Base-by-base conservation (phyloP, 1,140 invertebrate genomes). In the Pomacea maculata region DNA sequence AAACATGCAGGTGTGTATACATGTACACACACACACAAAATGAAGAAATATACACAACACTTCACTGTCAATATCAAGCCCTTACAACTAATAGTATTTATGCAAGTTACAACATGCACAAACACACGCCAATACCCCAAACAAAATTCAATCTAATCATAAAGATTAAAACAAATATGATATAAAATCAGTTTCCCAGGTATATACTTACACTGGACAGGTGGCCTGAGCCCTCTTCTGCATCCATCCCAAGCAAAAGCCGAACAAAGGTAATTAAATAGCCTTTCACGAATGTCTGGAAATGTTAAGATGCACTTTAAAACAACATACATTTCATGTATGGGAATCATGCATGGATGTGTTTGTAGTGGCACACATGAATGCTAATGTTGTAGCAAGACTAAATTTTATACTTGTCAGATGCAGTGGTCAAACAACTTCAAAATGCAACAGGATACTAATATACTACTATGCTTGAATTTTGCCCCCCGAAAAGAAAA, bases 271-370 rank as follows among this genome's bases (percentile, higher is more conserved):
- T 88, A 61, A 89, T 89, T 9, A 89, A 83, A 78, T 89, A 89
- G 5, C 88, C 88, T 81, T 89, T 89, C 34, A 88, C 87, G 84
- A 87, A 89, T 6, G 88, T 89, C 88, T 89, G 86, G 54, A 87
- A 86, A 72, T 72, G 63, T 70, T 29, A 81, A 17, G 2, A 45
- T 45, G 34, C 34, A 45, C 34, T 45, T 45, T 45, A 2, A 45
- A 45, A 45, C 34, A 2, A 45, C 6, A 45, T 45, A 45, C 34
- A 45, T 45, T 45, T 45, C 34, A 45, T 45, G 6, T 1, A 45
- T 45, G 34, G 34, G 34, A 45, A 45, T 45, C 34, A 45, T 45
- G 34, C 34, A 45, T 45, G 34, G 34, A 45, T 6, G 6, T 45
- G 6, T 61, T 61, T 61, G 15, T 17, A 61, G 57, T 14, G 15